phyloP scores from a whole-genome alignment of 2,113 vertebrate genomes.

The Platycercus adscitus region DNA sequence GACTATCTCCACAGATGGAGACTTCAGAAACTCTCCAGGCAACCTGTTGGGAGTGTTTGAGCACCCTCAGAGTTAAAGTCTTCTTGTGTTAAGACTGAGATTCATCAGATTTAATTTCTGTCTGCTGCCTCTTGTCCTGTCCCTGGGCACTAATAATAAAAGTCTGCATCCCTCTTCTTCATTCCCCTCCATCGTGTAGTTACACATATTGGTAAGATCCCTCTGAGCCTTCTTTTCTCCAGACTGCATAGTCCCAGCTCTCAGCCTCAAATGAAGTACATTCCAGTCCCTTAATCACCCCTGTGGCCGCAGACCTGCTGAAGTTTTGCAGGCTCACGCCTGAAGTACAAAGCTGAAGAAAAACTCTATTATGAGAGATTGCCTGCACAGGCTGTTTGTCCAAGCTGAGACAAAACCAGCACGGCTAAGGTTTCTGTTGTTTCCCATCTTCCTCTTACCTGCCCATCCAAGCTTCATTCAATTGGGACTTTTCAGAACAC shows the following conservation, averaged over 20 bases:
- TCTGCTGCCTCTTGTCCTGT: not conserved
- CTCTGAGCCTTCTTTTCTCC: not conserved
- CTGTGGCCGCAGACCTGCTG: not conserved
- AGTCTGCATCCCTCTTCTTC: not conserved
- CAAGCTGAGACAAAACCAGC: not conserved
- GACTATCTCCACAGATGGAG: not conserved
- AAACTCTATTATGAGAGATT: not conserved
- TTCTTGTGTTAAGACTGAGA: not conserved
- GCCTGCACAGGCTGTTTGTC: not conserved
- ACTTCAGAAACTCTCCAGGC: not conserved
- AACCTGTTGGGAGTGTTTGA: not conserved
- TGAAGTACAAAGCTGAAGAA: not conserved
- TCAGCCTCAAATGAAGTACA: not conserved
- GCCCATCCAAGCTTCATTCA: not conserved
- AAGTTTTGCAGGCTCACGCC: not conserved
- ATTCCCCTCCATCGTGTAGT: not conserved
- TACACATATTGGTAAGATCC: not conserved
- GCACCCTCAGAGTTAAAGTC: not conserved
- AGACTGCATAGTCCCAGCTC: not conserved
- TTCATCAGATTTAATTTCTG: not conserved
- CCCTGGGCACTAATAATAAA: not conserved
- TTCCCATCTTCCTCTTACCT: not conserved
- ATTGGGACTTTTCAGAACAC: not conserved
- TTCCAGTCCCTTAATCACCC: not conserved
- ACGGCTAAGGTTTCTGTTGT: not conserved